phyloP scores from a whole-genome alignment of 1,140 invertebrate species.

The Drosophila parvula region DNA sequence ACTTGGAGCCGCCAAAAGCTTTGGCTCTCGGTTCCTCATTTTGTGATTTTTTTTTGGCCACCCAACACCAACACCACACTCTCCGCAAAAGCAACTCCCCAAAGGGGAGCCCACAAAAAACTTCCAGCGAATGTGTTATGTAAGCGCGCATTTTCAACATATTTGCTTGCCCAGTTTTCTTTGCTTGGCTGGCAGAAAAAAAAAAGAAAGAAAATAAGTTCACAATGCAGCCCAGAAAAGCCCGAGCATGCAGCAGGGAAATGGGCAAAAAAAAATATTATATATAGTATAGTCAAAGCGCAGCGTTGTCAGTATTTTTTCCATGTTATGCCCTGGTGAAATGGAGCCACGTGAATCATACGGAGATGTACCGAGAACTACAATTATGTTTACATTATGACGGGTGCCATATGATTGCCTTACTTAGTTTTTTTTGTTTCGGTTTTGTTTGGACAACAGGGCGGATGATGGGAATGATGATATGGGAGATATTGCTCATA shows the following conservation, averaged over 20 bases:
- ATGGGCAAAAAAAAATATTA: slow-evolving; percentile 27
- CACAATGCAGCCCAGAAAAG: slow-evolving; percentile 52
- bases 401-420: slow-evolving; percentile 14
- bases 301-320: slow-evolving; percentile 25
- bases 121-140: slow-evolving; percentile 61
- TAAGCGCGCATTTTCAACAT: slow-evolving; percentile 71
- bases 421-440: slow-evolving; percentile 3
- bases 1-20: slow-evolving; percentile 42
- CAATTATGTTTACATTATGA: slow-evolving; percentile 35
- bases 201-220: slow-evolving; percentile 28
- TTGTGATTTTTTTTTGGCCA: slow-evolving; percentile 31
- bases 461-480: slow-evolving; percentile 24
- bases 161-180: slow-evolving; percentile 49
- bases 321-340: slow-evolving; percentile 16
- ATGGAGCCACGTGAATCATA: slow-evolving; percentile 48
- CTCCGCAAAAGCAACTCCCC: slow-evolving; percentile 31
- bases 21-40: slow-evolving; percentile 9
- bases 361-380: slow-evolving; percentile 27
- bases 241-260: slow-evolving; percentile 9
- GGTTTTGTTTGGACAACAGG: slow-evolving; percentile 26
- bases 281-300: slow-evolving; percentile 30
- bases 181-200: slow-evolving; percentile 64
- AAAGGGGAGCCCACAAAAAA: slow-evolving; percentile 43
- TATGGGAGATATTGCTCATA: slow-evolving; percentile 37
- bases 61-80: slow-evolving; percentile 23